Evolutionary conservation across 2,113 vertebrate species (phyloP).

Genomic region (Austrofundulus limnaeus): DNA sequence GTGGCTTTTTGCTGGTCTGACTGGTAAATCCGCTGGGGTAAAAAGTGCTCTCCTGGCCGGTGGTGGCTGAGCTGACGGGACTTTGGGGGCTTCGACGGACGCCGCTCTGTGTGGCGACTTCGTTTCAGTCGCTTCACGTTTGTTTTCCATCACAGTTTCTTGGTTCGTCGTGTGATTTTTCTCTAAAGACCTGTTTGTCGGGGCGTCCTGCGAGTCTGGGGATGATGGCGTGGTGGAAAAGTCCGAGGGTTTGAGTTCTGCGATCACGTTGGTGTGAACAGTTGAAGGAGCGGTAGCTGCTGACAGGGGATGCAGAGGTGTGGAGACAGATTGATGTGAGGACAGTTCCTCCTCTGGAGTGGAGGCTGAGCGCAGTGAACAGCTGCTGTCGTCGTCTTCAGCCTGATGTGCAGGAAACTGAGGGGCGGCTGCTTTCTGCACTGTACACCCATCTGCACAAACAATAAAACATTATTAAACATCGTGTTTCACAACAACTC

Average conservation of each 20-base stretch:
- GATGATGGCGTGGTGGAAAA: slow-evolving; percentile 18
- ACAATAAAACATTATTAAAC: no score
- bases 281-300: slow-evolving; percentile 22
- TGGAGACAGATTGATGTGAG: slow-evolving; percentile 15
- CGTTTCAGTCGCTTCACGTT: not conserved
- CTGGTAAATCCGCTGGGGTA: slow-evolving; percentile 25
- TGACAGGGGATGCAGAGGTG: slow-evolving; percentile 30
- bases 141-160: slow-evolving; percentile 11
- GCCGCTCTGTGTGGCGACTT: slow-evolving; percentile 6
- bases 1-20: slow-evolving; percentile 80
- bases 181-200: slow-evolving; percentile 9
- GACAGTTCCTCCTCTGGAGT: slow-evolving; percentile 41
- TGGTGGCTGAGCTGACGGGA: slow-evolving; percentile 6
- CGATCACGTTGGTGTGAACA: slow-evolving; percentile 25
- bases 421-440: slow-evolving; percentile 78
- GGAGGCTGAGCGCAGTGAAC: slow-evolving; percentile 41
- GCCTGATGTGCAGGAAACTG: slow-evolving; percentile 83
- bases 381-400: slow-evolving; percentile 78
- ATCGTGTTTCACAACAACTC: no score
- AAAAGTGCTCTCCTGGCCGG: slow-evolving; percentile 50
- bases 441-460: slow-evolving; percentile 75
- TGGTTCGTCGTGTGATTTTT: slow-evolving; percentile 11
- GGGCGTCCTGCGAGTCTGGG: slow-evolving; percentile 3
- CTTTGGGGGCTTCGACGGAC: not conserved
- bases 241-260: slow-evolving; percentile 9